Percentiles rank a stretch among this genome's conserved stretches.
Conservation (phyloP, 2,888 invertebrate species). For the Serrognathus titanus region DNA sequence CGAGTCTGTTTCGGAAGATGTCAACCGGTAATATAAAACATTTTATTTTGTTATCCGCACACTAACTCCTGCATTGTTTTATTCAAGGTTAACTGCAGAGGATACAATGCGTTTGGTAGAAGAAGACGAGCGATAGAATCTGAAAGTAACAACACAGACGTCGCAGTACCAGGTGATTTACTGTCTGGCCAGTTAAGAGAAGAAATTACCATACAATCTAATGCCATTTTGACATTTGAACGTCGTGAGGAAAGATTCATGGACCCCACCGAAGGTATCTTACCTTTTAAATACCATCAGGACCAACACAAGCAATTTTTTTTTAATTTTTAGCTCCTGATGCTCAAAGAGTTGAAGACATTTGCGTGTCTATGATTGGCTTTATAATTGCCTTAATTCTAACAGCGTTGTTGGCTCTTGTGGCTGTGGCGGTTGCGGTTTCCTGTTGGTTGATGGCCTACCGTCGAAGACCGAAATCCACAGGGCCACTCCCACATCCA, state of each 20-base stretch:
- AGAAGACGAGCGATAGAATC: constrained; percentile 64
- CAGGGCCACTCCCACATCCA: constrained; percentile 90
- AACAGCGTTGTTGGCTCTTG: constrained; percentile 85
- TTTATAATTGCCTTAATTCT: constrained; percentile 89
- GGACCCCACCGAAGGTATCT: constrained; percentile 72
- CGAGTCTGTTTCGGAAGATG: constrained; percentile 93
- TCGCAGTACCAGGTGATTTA: constrained; percentile 56
- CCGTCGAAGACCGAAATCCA: constrained; percentile 78
- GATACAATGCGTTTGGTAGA: constrained; percentile 85
- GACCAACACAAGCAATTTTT: no score
- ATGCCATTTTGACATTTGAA: constrained; percentile 87
- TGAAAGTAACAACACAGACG: constrained; percentile 55
- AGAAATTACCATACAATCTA: constrained; percentile 90
- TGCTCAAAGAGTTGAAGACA: constrained; percentile 67
- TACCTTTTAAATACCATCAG: no score
- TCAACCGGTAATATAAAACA: constrained; percentile 70
- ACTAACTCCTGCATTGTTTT: constrained; percentile 5
- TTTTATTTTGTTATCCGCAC: not conserved
- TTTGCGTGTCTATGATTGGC: constrained; percentile 91
- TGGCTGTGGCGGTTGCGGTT: constrained; percentile 91
- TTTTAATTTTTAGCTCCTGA: constrained; percentile 50
- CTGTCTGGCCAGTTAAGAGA: constrained; percentile 81
- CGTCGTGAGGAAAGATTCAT: constrained; percentile 75
- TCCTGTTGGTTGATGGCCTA: constrained; percentile 96
- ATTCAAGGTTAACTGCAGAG: constrained; percentile 80